phyloP scores from a whole-genome alignment of 1,140 invertebrate genomes.

The Halesus radiatus region DNA sequence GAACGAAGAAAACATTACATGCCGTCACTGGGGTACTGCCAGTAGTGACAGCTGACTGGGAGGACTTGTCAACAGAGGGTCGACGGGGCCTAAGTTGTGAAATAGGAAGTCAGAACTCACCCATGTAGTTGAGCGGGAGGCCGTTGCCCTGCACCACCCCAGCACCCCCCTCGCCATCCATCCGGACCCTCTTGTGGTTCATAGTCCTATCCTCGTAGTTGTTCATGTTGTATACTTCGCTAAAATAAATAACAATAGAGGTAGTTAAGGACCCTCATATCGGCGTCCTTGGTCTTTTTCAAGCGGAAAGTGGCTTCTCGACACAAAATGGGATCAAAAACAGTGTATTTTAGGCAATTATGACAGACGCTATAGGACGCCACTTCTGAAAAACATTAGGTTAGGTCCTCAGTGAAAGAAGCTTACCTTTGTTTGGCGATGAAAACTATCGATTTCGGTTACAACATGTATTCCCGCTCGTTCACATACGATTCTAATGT shows the following conservation, averaged over 20 bases:
- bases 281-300: neutral
- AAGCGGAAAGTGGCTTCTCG: constrained; percentile 42
- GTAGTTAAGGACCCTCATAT: neutral
- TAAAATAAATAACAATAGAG: constrained; percentile 47
- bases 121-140: constrained; percentile 69
- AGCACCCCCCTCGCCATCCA: constrained; percentile 69
- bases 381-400: constrained; percentile 67
- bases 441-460: constrained; percentile 51
- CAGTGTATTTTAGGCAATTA: constrained; percentile 50
- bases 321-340: constrained; percentile 48
- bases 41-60: too few species aligned
- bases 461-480: constrained; percentile 45
- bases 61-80: neutral
- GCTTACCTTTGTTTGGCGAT: constrained; percentile 64
- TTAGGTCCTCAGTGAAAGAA: constrained; percentile 68
- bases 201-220: constrained; percentile 70
- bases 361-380: constrained; percentile 71
- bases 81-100: neutral
- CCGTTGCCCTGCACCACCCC: constrained; percentile 69
- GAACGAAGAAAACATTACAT: neutral
- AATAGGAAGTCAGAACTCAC: constrained; percentile 55
- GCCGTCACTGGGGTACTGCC: neutral
- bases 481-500: constrained; percentile 33
- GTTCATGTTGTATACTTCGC: constrained; percentile 62
- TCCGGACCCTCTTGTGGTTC: constrained; percentile 69